Conservation (phyloP, 2,113 vertebrate genomes). For the Callithrix jacchus region DNA sequence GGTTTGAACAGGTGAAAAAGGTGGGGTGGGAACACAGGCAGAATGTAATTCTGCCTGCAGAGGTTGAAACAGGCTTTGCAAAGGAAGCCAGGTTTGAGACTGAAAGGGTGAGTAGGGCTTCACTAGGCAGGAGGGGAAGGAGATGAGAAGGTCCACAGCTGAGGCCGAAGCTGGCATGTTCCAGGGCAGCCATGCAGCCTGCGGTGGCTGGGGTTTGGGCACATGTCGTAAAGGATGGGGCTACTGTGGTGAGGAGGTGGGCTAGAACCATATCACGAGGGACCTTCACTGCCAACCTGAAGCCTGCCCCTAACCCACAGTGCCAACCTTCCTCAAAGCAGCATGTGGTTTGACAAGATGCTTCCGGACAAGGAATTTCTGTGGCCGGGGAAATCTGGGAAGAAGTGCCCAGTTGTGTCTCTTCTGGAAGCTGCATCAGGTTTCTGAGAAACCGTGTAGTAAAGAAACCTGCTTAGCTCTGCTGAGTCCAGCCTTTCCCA, state of each 20-base stretch:
- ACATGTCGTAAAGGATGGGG: accelerated
- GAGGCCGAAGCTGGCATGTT: accelerated
- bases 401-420: accelerated
- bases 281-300: neutral
- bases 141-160: neutral
- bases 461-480: neutral
- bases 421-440: neutral
- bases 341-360: neutral
- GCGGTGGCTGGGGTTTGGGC: too few species aligned
- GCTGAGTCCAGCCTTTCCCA: accelerated
- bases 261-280: accelerated
- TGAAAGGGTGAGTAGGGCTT: neutral
- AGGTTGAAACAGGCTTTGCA: neutral
- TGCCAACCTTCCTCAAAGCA: neutral
- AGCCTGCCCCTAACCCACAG: neutral
- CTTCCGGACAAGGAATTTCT: neutral
- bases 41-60: neutral
- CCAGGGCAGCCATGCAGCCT: neutral
- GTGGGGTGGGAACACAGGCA: accelerated
- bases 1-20: neutral
- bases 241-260: accelerated
- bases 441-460: neutral
- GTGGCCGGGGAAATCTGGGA: accelerated
- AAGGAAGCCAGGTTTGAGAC: neutral
- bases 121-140: accelerated